A percentile compares a stretch with the other conserved stretches of the same genome.
These are phyloP conservation scores for Lytechinus pictus DNA, from an alignment of 35 echinoderm and acorn worm genomes.

Conservation along the genomic window DNA sequence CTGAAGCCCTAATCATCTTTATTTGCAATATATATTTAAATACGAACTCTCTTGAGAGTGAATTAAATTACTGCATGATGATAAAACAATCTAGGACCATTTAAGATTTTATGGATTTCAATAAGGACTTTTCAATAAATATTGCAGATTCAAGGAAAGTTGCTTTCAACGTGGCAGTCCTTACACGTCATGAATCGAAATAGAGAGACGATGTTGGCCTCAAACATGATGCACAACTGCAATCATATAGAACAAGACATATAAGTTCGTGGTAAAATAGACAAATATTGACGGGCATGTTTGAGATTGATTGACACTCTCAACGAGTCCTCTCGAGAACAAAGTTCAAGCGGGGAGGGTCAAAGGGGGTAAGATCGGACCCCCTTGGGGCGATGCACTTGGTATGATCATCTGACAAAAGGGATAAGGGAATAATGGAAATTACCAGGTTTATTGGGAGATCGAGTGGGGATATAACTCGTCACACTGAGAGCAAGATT, in stretches of 20 bases:
- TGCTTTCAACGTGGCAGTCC: too few relatives aligned
- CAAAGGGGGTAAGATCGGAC: slow-evolving; percentile 30
- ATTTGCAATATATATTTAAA: too few relatives aligned
- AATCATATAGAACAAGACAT: too few relatives aligned
- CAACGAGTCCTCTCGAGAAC: slow-evolving; percentile 4
- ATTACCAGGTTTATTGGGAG: neutral
- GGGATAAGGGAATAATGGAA: neutral
- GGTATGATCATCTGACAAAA: neutral
- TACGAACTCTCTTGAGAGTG: too few relatives aligned
- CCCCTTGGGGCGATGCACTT: slow-evolving; percentile 31
- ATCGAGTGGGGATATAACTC: neutral
- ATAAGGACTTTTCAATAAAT: too few relatives aligned
- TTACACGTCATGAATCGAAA: neutral
- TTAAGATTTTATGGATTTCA: too few relatives aligned
- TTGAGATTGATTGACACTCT: slow-evolving; percentile 25
- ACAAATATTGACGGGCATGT: slow-evolving; percentile 23
- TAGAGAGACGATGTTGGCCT: neutral
- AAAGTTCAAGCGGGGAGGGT: slow-evolving; percentile 26
- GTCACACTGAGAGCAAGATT: slow-evolving; percentile 10
- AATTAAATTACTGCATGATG: too few relatives aligned
- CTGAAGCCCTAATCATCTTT: too few relatives aligned
- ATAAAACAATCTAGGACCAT: too few relatives aligned
- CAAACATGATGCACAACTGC: too few relatives aligned
- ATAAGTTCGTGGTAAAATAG: neutral
- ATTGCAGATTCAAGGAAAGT: too few relatives aligned